A percentile compares a stretch with the other conserved stretches of the same genome.
Evolutionary conservation across 2,888 invertebrate species (phyloP).

Genomic region (Anoplius nigerrimus): DNA sequence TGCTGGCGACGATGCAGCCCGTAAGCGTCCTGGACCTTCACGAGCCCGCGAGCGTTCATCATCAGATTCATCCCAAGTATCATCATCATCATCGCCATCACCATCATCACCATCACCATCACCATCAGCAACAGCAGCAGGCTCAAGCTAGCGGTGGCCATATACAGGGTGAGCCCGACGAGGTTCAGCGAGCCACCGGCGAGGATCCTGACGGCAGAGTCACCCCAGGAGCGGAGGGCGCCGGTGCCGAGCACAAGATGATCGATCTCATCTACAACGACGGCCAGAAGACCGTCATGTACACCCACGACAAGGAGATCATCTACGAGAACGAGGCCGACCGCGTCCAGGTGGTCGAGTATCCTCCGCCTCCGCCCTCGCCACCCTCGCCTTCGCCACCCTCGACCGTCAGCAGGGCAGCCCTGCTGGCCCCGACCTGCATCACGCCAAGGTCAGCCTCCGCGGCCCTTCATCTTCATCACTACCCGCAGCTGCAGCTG

Average conservation of each 20-base stretch:
- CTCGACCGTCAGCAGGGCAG: conserved; percentile 76
- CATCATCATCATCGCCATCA: conserved; percentile 78
- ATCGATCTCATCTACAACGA: conserved; percentile 90
- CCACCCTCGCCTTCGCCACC: conserved; percentile 74
- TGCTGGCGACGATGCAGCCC: conserved; percentile 91
- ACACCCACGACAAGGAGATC: conserved; percentile 88
- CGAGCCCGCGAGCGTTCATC: conserved; percentile 78
- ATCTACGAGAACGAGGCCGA: conserved; percentile 87
- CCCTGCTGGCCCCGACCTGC: conserved; percentile 77
- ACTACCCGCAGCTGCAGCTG: conserved; percentile 77
- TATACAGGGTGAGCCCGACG: conserved; percentile 73
- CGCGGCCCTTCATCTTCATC: conserved; percentile 76
- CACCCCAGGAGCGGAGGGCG: conserved; percentile 75
- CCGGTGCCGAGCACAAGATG: conserved; percentile 81
- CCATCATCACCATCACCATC: conserved; percentile 77
- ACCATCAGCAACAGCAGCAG: conserved; percentile 75
- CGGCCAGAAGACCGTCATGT: conserved; percentile 89
- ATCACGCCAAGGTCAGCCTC: conserved; percentile 76
- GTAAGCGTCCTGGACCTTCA: conserved; percentile 88
- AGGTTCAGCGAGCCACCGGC: conserved; percentile 64
- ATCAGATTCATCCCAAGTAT: conserved; percentile 77
- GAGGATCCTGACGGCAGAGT: conserved; percentile 66
- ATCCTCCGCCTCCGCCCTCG: conserved; percentile 72
- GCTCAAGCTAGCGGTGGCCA: conserved; percentile 59
- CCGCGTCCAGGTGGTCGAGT: conserved; percentile 72